Conservation (phyloP, 2,888 invertebrate species). For the Invenusta paracnida region DNA sequence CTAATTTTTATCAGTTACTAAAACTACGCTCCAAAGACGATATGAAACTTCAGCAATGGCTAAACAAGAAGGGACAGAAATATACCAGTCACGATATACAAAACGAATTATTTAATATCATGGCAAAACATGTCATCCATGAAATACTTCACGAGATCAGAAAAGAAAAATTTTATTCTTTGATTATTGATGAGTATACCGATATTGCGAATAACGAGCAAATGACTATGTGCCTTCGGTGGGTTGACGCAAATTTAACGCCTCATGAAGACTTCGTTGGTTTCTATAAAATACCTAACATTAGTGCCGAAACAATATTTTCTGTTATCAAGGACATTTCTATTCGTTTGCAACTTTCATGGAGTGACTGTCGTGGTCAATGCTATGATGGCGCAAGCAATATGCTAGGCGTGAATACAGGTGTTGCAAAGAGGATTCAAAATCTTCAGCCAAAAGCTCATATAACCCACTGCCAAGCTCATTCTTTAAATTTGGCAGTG, state of each 20-base stretch:
- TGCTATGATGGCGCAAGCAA: conserved; percentile 7
- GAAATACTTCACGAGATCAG: background rate
- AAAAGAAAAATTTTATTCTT: background rate
- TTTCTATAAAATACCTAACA: background rate
- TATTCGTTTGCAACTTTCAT: background rate
- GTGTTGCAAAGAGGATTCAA: conserved; percentile 4
- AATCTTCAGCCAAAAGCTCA: conserved; percentile 7
- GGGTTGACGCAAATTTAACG: background rate
- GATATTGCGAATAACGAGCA: background rate
- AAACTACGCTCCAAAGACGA: background rate
- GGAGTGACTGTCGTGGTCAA: background rate
- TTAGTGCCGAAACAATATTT: background rate
- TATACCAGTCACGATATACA: background rate
- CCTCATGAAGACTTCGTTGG: background rate
- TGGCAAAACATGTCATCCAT: background rate
- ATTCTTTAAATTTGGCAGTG: conserved; percentile 17
- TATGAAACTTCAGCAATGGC: background rate
- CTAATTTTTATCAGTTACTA: background rate
- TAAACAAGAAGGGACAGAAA: background rate
- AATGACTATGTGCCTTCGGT: background rate
- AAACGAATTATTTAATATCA: background rate
- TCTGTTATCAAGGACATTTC: conserved; percentile 5
- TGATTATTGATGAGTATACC: too few relatives aligned
- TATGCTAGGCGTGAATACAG: background rate
- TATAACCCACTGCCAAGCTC: background rate